Evolutionary conservation across 53 echinoderm and acorn worm genomes (phyloP).

Genomic region (Astropecten irregularis): DNA sequence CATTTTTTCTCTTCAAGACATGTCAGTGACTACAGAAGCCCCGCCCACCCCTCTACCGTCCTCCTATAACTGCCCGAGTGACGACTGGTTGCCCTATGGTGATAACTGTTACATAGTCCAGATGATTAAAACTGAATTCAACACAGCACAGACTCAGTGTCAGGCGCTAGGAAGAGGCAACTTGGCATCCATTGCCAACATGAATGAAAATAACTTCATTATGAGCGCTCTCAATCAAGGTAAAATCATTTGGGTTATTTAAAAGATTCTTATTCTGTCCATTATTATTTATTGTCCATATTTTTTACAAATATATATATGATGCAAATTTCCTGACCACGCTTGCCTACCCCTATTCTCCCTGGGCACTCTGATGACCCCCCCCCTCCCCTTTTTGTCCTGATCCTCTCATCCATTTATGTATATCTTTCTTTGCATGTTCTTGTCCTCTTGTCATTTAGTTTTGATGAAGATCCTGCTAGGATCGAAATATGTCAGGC

Average conservation of each 20-base stretch:
- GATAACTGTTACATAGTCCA: slow-evolving; percentile 73
- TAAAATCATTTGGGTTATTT: too few species aligned
- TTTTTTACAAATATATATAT: background rate
- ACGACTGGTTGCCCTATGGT: slow-evolving; percentile 71
- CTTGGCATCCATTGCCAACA: slow-evolving; percentile 76
- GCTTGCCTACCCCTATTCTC: too few species aligned
- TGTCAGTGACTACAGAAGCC: background rate
- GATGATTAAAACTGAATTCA: slow-evolving; percentile 46
- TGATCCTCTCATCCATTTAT: too few species aligned
- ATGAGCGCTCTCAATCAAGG: slow-evolving; percentile 42
- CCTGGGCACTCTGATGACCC: background rate
- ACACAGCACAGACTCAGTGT: slow-evolving; percentile 60
- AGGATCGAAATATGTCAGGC: too few species aligned
- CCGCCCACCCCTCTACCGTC: slow-evolving; percentile 60
- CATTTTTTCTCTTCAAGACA: background rate
- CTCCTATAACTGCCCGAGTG: slow-evolving; percentile 66
- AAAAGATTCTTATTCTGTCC: background rate
- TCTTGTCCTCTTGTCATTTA: too few species aligned
- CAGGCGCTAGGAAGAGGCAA: slow-evolving; percentile 52
- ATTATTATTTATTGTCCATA: too few species aligned
- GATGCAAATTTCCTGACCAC: background rate
- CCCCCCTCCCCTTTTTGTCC: too few species aligned
- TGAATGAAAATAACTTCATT: slow-evolving; percentile 81
- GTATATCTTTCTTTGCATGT: too few species aligned
- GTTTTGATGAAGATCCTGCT: too few species aligned